A percentile compares a stretch with the other conserved stretches of the same genome.
Conservation (phyloP, 2,797 vertebrate genomes). For the Sylvilagus floridanus region DNA sequence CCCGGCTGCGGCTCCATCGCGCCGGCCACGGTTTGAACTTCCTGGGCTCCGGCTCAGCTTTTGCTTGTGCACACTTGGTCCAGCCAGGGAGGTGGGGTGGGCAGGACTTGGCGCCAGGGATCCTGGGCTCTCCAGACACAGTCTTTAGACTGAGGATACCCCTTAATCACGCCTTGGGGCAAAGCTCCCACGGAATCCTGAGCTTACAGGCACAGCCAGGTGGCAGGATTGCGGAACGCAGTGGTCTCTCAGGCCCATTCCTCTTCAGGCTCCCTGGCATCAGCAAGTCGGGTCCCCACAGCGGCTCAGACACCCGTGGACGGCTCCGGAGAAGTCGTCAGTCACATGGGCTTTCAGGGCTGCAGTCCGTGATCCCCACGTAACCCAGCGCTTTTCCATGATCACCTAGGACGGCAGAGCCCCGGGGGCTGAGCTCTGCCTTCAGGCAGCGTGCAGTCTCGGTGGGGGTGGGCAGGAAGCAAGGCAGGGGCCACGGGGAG, state of each 20-base stretch:
- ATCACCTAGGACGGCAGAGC: no score
- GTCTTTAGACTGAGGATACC: not conserved
- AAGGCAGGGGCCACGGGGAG: not conserved
- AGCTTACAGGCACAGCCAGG: not conserved
- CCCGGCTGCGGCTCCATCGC: fast-evolving
- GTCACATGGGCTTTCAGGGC: not conserved
- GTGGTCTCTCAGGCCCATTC: not conserved
- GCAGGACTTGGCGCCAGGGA: not conserved
- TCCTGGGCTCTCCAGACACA: not conserved
- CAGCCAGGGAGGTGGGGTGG: not conserved
- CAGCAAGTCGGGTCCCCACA: not conserved
- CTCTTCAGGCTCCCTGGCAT: not conserved
- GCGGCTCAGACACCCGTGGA: not conserved
- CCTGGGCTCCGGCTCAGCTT: not conserved
- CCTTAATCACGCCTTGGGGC: not conserved
- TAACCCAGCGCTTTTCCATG: not conserved
- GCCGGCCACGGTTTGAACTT: not conserved
- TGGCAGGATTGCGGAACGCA: not conserved
- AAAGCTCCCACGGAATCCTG: not conserved
- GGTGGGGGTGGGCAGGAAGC: not conserved
- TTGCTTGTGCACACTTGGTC: fast-evolving
- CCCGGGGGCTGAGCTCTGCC: not conserved
- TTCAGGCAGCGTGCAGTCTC: not conserved
- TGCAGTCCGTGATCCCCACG: not conserved
- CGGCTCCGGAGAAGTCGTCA: not conserved